phyloP scores from a whole-genome alignment of 2,888 invertebrate genomes.

The Erynnis tages region DNA sequence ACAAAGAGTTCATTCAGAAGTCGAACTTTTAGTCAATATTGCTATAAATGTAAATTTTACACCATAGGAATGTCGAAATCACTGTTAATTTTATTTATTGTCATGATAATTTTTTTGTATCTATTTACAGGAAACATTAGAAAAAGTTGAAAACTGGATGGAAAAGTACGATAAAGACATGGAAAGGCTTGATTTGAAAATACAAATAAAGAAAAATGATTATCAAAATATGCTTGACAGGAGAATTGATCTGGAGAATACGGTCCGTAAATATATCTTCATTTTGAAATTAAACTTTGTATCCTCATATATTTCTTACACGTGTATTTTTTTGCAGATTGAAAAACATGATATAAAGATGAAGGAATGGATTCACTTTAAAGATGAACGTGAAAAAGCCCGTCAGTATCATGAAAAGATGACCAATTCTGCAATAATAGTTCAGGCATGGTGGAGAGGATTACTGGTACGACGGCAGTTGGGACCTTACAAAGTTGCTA shows the following conservation, averaged over 20 bases:
- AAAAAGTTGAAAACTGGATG: slow-evolving; percentile 62
- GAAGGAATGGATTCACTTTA: slow-evolving; percentile 57
- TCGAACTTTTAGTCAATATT: slow-evolving; percentile 56
- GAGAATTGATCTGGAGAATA: slow-evolving; percentile 47
- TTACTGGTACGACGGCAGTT: slow-evolving; percentile 61
- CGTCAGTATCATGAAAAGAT: slow-evolving; percentile 55
- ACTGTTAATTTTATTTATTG: too few species aligned
- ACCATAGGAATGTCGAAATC: too few species aligned
- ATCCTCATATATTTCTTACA: background rate
- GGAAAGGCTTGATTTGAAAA: slow-evolving; percentile 59
- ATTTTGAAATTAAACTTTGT: background rate
- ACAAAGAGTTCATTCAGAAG: slow-evolving; percentile 58
- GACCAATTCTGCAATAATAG: slow-evolving; percentile 53
- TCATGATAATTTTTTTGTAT: background rate
- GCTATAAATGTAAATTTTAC: slow-evolving; percentile 48
- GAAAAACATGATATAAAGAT: slow-evolving; percentile 48
- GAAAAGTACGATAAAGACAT: slow-evolving; percentile 64
- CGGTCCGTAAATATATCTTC: slow-evolving; percentile 39
- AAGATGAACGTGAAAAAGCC: slow-evolving; percentile 55
- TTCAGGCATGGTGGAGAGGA: slow-evolving; percentile 75
- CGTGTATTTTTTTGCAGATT: slow-evolving; percentile 38
- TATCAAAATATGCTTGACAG: slow-evolving; percentile 48
- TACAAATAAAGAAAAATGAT: slow-evolving; percentile 59
- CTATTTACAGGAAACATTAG: slow-evolving; percentile 55
- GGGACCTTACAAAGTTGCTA: slow-evolving; percentile 54